Percentiles rank a stretch among this genome's conserved stretches.
Conservation (phyloP, 2,113 vertebrate genomes). For the Oreochromis spilurus region DNA sequence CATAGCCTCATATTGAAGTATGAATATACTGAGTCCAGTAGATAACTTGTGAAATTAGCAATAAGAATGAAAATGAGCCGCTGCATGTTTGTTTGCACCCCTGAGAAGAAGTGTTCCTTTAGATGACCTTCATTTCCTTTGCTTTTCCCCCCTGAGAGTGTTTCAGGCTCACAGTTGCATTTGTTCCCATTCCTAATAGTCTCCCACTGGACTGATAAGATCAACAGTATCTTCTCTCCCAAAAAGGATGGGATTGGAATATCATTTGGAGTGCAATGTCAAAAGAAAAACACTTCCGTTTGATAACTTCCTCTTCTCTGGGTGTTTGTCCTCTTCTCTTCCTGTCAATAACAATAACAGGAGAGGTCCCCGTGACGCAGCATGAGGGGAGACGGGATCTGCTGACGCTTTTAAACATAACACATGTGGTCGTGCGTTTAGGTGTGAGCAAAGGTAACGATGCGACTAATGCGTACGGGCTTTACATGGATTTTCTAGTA, state of each 20-base stretch:
- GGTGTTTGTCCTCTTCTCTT: conserved; percentile 7
- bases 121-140: conserved; percentile 42
- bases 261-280: conserved; percentile 1
- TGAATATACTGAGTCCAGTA: not conserved
- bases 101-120: not conserved
- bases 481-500: not conserved
- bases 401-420: not conserved
- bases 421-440: not conserved
- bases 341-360: conserved; percentile 52
- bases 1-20: not conserved
- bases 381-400: not conserved
- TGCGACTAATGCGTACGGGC: not conserved
- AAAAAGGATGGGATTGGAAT: not conserved
- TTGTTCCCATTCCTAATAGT: conserved; percentile 28
- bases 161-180: not conserved
- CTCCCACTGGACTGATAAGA: conserved; percentile 22
- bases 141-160: not conserved
- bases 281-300: conserved; percentile 28
- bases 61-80: not conserved
- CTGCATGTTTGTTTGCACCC: conserved; percentile 15
- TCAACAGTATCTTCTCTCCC: conserved; percentile 18
- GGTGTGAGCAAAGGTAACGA: not conserved
- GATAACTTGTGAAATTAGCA: not conserved
- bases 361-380: not conserved
- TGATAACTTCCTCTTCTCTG: conserved; percentile 12